A percentile compares a stretch with the other conserved stretches of the same genome.
Conservation (phyloP, 2,888 invertebrate genomes). For the Meteorus colon region DNA sequence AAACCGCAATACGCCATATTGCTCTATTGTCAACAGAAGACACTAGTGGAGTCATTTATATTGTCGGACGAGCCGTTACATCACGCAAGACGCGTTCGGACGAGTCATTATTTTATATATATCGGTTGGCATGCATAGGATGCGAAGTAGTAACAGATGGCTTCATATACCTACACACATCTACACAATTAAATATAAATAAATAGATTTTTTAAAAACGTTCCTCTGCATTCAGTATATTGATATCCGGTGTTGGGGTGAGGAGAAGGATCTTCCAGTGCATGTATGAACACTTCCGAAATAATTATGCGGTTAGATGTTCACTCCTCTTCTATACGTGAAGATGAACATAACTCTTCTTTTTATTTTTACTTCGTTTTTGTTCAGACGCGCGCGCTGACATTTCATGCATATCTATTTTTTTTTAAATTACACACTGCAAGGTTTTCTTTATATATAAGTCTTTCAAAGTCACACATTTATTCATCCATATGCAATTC, state of each 20-base stretch:
- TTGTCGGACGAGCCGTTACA: slow-evolving; percentile 59
- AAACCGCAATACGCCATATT: slow-evolving; percentile 69
- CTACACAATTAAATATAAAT: not conserved
- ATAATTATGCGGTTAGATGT: slow-evolving; percentile 38
- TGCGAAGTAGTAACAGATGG: slow-evolving; percentile 56
- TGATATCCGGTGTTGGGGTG: slow-evolving; percentile 2
- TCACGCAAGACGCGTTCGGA: slow-evolving; percentile 53
- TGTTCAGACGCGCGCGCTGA: not conserved
- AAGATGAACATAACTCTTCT: not conserved
- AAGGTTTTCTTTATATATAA: not conserved
- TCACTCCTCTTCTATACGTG: slow-evolving; percentile 12
- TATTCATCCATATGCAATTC: not conserved
- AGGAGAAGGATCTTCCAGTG: not conserved
- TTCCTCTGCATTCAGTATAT: not conserved
- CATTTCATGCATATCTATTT: not conserved
- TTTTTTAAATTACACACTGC: not conserved
- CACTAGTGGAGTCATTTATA: slow-evolving; percentile 44
- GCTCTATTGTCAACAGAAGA: slow-evolving; percentile 44
- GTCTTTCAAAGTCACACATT: not conserved
- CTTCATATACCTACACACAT: slow-evolving; percentile 19
- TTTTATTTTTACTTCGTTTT: not conserved
- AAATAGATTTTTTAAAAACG: not conserved
- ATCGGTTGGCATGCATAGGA: slow-evolving; percentile 34
- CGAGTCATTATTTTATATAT: slow-evolving; percentile 50
- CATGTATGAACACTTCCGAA: not conserved